These are phyloP conservation scores for Chauna torquata DNA, from an alignment of 2,113 vertebrate species.

Conservation along the genomic window DNA sequence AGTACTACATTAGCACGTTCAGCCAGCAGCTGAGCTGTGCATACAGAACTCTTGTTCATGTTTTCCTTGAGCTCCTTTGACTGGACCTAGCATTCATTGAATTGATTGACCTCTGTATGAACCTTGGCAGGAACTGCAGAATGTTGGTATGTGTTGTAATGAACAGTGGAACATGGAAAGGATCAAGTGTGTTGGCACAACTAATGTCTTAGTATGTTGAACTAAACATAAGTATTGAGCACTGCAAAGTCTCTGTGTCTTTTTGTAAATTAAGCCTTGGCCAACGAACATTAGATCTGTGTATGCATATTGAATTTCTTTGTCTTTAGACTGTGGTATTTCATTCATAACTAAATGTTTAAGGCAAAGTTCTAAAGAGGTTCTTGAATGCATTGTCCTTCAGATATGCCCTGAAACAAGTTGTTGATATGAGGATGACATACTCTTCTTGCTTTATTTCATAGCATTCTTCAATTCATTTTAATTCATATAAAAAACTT, in stretches of 20 bases:
- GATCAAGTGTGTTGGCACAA: constrained; percentile 64
- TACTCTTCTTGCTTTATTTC: constrained; percentile 30
- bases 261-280: constrained; percentile 72
- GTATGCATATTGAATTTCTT: constrained; percentile 61
- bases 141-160: constrained; percentile 18
- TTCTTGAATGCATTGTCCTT: constrained; percentile 46
- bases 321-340: constrained; percentile 44
- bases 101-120: constrained; percentile 63
- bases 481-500: constrained; percentile 37
- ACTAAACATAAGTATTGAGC: constrained; percentile 60
- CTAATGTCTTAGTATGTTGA: constrained; percentile 50
- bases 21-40: constrained; percentile 48
- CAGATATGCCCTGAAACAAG: constrained; percentile 52
- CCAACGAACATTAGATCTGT: constrained; percentile 44
- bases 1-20: constrained; percentile 36
- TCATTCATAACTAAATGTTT: constrained; percentile 67
- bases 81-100: constrained; percentile 46
- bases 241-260: constrained; percentile 50
- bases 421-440: constrained; percentile 35
- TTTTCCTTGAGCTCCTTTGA: constrained; percentile 70
- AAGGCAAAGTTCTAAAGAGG: constrained; percentile 65
- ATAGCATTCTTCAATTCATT: not conserved
- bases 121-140: constrained; percentile 54
- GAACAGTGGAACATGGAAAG: constrained; percentile 59
- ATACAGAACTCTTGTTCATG: constrained; percentile 62